phyloP scores from a whole-genome alignment of 2,888 invertebrate genomes.

The Uloborus plumipes region DNA sequence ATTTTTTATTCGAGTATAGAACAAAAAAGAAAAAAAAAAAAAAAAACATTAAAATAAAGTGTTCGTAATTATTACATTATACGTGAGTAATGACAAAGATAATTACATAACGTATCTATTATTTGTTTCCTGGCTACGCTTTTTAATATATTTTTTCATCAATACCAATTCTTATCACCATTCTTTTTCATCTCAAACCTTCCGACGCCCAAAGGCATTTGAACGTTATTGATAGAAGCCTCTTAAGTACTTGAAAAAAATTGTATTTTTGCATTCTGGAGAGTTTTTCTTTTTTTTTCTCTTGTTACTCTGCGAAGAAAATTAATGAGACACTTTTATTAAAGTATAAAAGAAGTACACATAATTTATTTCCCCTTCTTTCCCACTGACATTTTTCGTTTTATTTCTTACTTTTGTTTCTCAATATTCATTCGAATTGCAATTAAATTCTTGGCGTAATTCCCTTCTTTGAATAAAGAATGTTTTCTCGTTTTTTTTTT shows the following conservation, averaged over 20 bases:
- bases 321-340: slow-evolving; percentile 52
- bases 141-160: too few species aligned
- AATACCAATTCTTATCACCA: too few species aligned
- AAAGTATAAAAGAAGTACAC: slow-evolving; percentile 16
- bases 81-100: too few species aligned
- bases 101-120: too few species aligned
- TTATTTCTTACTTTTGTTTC: slow-evolving; percentile 12
- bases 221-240: slow-evolving; percentile 7
- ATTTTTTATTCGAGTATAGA: too few species aligned
- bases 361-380: slow-evolving; percentile 32
- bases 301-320: slow-evolving; percentile 24
- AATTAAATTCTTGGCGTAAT: slow-evolving; percentile 46
- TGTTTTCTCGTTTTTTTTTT: too few species aligned
- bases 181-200: too few species aligned
- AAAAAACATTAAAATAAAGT: too few species aligned
- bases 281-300: slow-evolving; percentile 11
- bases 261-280: slow-evolving; percentile 10
- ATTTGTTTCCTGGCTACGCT: too few species aligned
- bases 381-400: slow-evolving; percentile 4
- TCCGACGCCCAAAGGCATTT: slow-evolving; percentile 17
- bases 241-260: slow-evolving; percentile 4
- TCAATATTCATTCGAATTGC: slow-evolving; percentile 17
- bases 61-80: too few species aligned
- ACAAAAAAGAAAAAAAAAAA: too few species aligned
- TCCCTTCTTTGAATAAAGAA: slow-evolving; percentile 12